Base-by-base conservation (phyloP, 2,888 invertebrate genomes). In the Leptarthrus brevirostris region DNA sequence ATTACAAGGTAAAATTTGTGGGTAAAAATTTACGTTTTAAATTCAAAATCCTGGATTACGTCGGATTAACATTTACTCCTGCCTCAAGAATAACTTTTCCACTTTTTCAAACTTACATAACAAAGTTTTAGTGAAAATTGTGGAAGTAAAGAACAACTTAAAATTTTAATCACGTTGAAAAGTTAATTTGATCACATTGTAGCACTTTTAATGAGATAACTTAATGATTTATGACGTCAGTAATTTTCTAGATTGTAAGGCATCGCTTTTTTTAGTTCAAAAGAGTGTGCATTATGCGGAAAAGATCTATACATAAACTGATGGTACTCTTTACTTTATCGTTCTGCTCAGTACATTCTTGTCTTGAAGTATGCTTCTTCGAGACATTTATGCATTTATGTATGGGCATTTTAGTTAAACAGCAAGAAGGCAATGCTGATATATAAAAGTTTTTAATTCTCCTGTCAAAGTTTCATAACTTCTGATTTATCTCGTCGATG, bases 181-280 rank as follows among this genome's bases (percentile, higher is more conserved):
- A 72, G 58, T 72, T 72, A 72, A 72, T 56, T 72, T 72, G 56
- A 72, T 58, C 58, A 72, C 72, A 58, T 72, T 72, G 58, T 72
- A 72, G 36, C 72, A 72, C 34, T 72, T 64, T 72, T 72, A 72
- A 72, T 72, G 72, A 58, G 58, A 72, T 72, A 72, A 72, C 72
- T 72, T 72, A 22, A 26, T 18, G 49, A 72, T 56, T 72, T 72
- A 72, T 49, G 10, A 47, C 14, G 58, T 20, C 49, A 72, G 56
- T 72, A 72, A 58, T 56, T 72, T 56, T 14, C 44, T 0, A n/a
- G n/a, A n/a, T n/a, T n/a, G n/a, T n/a, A n/a, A n/a, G n/a, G n/a
- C n/a, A n/a, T n/a, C n/a, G n/a, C n/a, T n/a, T n/a, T n/a, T n/a
- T n/a, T n/a, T n/a, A n/a, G n/a, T n/a, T n/a, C n/a, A n/a, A n/a